These are phyloP conservation scores for Lepidothrix coronata DNA, from an alignment of 2,113 vertebrate species.

Conservation along the genomic window DNA sequence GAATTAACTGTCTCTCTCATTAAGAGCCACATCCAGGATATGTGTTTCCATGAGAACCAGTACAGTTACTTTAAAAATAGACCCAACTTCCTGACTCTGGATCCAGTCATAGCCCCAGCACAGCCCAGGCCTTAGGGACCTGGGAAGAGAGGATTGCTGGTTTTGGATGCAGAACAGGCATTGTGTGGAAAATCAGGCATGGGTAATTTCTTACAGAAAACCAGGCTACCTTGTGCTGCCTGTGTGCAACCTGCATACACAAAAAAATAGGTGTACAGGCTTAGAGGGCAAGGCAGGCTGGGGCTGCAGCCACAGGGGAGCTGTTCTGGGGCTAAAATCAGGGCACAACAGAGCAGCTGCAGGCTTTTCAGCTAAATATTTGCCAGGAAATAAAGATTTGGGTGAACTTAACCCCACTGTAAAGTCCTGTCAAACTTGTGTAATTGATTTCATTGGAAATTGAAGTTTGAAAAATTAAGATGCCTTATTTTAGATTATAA, in stretches of 20 bases:
- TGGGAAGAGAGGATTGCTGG: not conserved
- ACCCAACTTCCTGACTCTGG: not conserved
- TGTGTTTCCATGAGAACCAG: not conserved
- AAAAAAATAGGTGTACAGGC: not conserved
- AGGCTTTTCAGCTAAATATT: not conserved
- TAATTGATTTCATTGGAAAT: not conserved
- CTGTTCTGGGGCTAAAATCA: not conserved
- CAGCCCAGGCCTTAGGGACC: rapidly evolving
- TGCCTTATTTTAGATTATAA: not conserved
- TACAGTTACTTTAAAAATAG: not conserved
- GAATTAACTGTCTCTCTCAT: not conserved
- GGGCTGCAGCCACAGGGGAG: not conserved
- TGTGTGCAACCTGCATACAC: rapidly evolving
- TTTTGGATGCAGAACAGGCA: not conserved
- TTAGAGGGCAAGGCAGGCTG: not conserved
- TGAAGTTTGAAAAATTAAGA: not conserved
- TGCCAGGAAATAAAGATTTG: not conserved
- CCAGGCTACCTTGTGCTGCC: not conserved
- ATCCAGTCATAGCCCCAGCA: not conserved
- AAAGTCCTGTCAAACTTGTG: not conserved
- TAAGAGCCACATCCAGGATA: not conserved
- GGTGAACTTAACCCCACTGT: not conserved
- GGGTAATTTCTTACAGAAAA: not conserved
- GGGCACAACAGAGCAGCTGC: not conserved
- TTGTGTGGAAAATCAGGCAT: rapidly evolving